These are phyloP conservation scores for Xenopus laevis DNA, from an alignment of 2,113 vertebrate genomes.

Conservation along the genomic window DNA sequence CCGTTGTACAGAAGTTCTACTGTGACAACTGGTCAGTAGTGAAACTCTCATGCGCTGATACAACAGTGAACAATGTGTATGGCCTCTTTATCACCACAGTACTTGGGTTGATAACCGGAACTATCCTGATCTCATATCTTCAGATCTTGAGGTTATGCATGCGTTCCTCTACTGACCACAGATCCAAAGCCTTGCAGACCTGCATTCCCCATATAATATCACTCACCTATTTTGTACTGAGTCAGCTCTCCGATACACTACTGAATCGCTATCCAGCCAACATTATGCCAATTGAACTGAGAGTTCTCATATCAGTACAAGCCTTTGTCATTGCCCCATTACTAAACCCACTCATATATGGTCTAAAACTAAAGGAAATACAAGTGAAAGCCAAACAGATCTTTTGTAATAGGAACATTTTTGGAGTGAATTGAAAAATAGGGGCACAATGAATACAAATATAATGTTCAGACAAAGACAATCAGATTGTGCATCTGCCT, in stretches of 20 bases:
- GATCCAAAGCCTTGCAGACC: background rate
- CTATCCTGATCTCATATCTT: background rate
- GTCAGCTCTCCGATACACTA: background rate
- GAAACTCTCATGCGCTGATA: constrained; percentile 16
- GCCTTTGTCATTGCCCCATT: background rate
- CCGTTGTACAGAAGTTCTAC: constrained; percentile 1
- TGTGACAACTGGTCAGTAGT: constrained; percentile 10
- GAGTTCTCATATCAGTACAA: background rate
- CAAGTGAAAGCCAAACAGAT: background rate
- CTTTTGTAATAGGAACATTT: too few relatives aligned
- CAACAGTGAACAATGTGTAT: background rate
- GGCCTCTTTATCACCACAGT: background rate
- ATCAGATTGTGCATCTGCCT: too few relatives aligned
- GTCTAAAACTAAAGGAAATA: background rate
- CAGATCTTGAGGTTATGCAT: background rate
- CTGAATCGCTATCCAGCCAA: background rate
- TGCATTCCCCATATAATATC: background rate
- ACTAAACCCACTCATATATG: background rate
- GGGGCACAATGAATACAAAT: too few relatives aligned
- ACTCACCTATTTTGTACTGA: background rate
- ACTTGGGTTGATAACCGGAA: background rate
- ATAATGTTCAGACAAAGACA: too few relatives aligned
- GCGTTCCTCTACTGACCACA: background rate
- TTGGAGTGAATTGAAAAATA: too few relatives aligned
- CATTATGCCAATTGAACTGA: background rate